These are phyloP conservation scores for Scelioninae gen. 1 DNA, from an alignment of 2,888 invertebrate genomes.

Conservation along the genomic window DNA sequence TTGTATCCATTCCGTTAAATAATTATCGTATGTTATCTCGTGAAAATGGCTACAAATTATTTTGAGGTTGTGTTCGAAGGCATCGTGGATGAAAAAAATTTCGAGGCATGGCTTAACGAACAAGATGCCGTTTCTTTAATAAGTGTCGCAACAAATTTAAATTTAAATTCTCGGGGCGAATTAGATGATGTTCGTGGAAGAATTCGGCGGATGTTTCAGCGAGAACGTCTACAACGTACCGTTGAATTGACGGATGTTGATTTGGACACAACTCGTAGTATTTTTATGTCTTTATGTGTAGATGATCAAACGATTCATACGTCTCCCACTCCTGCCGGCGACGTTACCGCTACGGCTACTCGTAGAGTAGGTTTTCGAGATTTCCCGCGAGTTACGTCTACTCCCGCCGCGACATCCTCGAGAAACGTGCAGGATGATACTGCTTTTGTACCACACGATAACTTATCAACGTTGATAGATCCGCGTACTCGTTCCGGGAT, in stretches of 20 bases:
- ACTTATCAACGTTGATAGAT: background rate
- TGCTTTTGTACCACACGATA: background rate
- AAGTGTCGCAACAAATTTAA: background rate
- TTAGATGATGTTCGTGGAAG: background rate
- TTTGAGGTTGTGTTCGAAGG: background rate
- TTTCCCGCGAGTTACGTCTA: background rate
- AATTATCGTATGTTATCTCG: too few relatives aligned
- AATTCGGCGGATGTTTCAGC: background rate
- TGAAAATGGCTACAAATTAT: background rate
- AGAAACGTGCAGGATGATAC: background rate
- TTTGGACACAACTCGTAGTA: background rate
- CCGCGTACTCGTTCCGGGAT: background rate
- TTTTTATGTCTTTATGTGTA: background rate
- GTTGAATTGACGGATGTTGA: background rate
- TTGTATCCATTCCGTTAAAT: too few relatives aligned
- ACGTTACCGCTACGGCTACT: background rate
- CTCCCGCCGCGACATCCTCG: background rate
- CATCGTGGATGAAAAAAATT: background rate
- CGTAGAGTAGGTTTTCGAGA: background rate
- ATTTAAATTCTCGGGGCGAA: background rate
- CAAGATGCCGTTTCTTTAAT: background rate
- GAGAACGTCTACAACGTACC: background rate
- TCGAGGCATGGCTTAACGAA: background rate
- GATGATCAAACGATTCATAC: background rate
- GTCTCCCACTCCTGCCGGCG: background rate